Percentiles rank a stretch among this genome's conserved stretches.
Evolutionary conservation across 2,888 invertebrate genomes (phyloP).

Genomic region (Brachypterus glaber): DNA sequence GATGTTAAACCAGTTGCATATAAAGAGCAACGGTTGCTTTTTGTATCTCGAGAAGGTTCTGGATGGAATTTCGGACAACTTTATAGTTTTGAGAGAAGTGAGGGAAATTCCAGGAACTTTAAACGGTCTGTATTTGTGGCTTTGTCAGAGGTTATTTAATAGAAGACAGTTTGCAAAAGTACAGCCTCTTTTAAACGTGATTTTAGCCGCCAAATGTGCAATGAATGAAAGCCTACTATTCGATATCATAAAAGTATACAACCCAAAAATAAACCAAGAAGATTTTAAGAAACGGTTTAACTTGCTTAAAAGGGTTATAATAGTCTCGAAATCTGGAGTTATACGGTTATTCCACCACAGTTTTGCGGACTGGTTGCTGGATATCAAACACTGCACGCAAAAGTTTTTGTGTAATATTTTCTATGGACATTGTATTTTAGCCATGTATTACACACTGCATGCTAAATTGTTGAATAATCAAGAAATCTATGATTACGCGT

Average conservation of each 20-base stretch:
- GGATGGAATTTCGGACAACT: conserved; percentile 88
- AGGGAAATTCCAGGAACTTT: conserved; percentile 90
- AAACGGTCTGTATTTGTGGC: conserved; percentile 90
- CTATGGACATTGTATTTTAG: conserved; percentile 82
- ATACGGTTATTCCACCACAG: conserved; percentile 84
- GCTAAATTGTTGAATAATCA: conserved; percentile 59
- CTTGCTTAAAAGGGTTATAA: conserved; percentile 53
- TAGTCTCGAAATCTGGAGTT: conserved; percentile 51
- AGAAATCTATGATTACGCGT: conserved; percentile 65
- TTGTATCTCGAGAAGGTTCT: conserved; percentile 78
- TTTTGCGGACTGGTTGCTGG: conserved; percentile 89
- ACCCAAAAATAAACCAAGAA: conserved; percentile 65
- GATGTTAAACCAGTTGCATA: conserved; percentile 87
- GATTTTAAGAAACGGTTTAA: conserved; percentile 73
- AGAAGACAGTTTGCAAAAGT: conserved; percentile 81
- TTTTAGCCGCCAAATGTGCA: conserved; percentile 78
- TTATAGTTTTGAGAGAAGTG: conserved; percentile 83
- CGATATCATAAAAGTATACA: conserved; percentile 71
- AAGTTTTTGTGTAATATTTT: conserved; percentile 81
- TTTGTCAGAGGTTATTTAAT: conserved; percentile 87
- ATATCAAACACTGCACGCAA: conserved; percentile 96
- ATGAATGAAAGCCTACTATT: conserved; percentile 74
- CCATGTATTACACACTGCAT: conserved; percentile 70
- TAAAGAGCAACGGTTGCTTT: conserved; percentile 91
- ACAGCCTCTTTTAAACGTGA: conserved; percentile 73